These are phyloP conservation scores for Uromys caudimaculatus DNA, from an alignment of 2,797 vertebrate genomes.

Conservation along the genomic window DNA sequence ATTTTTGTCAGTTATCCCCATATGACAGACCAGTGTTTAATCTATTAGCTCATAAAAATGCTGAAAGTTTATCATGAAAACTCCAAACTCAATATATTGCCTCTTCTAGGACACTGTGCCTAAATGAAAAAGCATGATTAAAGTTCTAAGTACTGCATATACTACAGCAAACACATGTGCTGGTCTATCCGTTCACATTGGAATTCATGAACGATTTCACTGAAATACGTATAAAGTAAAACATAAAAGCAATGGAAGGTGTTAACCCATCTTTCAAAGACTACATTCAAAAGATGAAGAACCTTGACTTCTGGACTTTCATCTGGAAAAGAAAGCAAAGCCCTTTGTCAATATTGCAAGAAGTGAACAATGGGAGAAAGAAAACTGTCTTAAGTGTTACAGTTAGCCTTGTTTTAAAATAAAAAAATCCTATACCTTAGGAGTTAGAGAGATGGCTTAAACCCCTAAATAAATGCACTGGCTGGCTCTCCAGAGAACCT, in stretches of 20 bases:
- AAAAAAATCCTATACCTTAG: background rate
- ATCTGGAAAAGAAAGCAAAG: background rate
- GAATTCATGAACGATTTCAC: slow-evolving; percentile 29
- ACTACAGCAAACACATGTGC: slow-evolving; percentile 12
- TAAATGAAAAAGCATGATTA: background rate
- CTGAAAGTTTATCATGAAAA: slow-evolving; percentile 37
- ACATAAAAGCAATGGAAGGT: background rate
- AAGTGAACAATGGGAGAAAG: background rate
- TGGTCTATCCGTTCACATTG: background rate
- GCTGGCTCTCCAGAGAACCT: background rate
- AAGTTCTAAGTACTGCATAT: background rate
- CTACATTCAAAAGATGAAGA: background rate
- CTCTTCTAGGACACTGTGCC: background rate
- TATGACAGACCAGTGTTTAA: slow-evolving; percentile 4
- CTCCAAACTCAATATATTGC: background rate
- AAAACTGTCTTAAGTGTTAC: background rate
- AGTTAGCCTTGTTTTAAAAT: slow-evolving; percentile 19
- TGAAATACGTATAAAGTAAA: slow-evolving; percentile 47
- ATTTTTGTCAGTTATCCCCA: background rate
- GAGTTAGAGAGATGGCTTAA: background rate
- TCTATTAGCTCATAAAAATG: slow-evolving; percentile 38
- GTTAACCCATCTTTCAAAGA: background rate
- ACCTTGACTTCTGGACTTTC: background rate
- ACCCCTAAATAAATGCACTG: background rate
- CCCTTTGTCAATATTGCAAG: background rate